These are phyloP conservation scores for Slavum lentiscoides DNA, from an alignment of 2,888 invertebrate species.

Conservation along the genomic window DNA sequence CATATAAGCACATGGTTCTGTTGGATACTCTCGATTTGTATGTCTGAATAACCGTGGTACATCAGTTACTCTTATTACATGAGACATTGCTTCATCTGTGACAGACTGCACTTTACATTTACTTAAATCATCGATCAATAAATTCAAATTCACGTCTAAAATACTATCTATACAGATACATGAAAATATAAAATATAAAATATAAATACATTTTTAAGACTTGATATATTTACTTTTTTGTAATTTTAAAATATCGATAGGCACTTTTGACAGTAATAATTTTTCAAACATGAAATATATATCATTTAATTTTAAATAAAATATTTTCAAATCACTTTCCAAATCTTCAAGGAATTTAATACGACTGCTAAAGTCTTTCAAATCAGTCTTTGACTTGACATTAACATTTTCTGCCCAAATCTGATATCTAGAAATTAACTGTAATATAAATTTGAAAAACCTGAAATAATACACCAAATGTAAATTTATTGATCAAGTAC, in stretches of 20 bases:
- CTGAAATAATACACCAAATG: slow-evolving; percentile 60
- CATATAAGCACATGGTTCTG: slow-evolving; percentile 80
- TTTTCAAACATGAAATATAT: slow-evolving; percentile 32
- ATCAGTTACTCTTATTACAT: slow-evolving; percentile 79
- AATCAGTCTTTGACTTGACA: slow-evolving; percentile 39
- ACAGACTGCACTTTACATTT: slow-evolving; percentile 43
- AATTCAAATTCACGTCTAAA: slow-evolving; percentile 24
- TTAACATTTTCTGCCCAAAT: slow-evolving; percentile 65
- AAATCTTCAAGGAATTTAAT: slow-evolving; percentile 44
- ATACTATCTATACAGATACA: slow-evolving; percentile 44
- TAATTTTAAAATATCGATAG: slow-evolving; percentile 25
- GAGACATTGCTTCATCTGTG: slow-evolving; percentile 61
- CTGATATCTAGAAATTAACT: slow-evolving; percentile 78
- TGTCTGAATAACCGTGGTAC: slow-evolving; percentile 90
- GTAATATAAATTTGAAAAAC: slow-evolving; percentile 87
- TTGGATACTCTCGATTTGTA: slow-evolving; percentile 86
- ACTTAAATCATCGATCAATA: slow-evolving; percentile 29
- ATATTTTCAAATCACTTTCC: slow-evolving; percentile 36
- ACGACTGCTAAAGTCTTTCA: slow-evolving; percentile 35
- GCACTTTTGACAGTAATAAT: slow-evolving; percentile 8
- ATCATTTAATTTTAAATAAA: slow-evolving; percentile 44
- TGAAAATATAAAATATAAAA: background rate
- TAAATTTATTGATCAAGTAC: background rate
- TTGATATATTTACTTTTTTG: slow-evolving; percentile 27
- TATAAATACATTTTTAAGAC: background rate